These are phyloP conservation scores for Nesogale talazaci DNA, from an alignment of 2,113 vertebrate genomes.

Conservation along the genomic window DNA sequence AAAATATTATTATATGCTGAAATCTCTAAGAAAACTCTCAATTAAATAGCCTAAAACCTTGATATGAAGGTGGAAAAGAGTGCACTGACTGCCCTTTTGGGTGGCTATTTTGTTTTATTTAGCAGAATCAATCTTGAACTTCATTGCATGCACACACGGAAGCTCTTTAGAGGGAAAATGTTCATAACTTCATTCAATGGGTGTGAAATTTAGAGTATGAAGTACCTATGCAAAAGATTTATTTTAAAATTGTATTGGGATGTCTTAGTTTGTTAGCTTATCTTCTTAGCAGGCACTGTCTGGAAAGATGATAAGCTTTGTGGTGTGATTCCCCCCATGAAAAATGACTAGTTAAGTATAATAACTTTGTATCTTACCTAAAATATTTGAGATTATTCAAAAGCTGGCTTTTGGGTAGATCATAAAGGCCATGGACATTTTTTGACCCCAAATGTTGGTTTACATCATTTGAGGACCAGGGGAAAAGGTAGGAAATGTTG, in stretches of 20 bases:
- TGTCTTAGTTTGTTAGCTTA: neutral
- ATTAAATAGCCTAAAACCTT: slow-evolving; percentile 3
- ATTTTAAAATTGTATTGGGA: neutral
- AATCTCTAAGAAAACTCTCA: slow-evolving; percentile 13
- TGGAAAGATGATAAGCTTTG: neutral
- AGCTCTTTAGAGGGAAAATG: neutral
- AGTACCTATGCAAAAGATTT: neutral
- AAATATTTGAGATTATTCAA: slow-evolving; percentile 41
- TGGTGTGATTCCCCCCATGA: too few species aligned
- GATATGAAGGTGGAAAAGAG: neutral
- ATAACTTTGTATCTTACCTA: slow-evolving; percentile 23
- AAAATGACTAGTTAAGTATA: slow-evolving; percentile 1
- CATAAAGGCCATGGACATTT: slow-evolving; percentile 8
- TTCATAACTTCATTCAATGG: neutral
- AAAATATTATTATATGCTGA: slow-evolving; percentile 23
- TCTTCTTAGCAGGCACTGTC: neutral
- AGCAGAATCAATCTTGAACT: neutral
- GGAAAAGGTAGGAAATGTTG: neutral
- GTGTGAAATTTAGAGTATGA: slow-evolving; percentile 24
- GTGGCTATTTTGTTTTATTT: neutral
- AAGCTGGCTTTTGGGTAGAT: slow-evolving; percentile 11
- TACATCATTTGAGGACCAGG: neutral
- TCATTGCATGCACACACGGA: neutral
- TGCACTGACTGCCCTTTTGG: neutral
- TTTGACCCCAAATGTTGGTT: slow-evolving; percentile 36